These are phyloP conservation scores for Syngnathus rostellatus DNA, from an alignment of 2,797 vertebrate species.

Conservation along the genomic window DNA sequence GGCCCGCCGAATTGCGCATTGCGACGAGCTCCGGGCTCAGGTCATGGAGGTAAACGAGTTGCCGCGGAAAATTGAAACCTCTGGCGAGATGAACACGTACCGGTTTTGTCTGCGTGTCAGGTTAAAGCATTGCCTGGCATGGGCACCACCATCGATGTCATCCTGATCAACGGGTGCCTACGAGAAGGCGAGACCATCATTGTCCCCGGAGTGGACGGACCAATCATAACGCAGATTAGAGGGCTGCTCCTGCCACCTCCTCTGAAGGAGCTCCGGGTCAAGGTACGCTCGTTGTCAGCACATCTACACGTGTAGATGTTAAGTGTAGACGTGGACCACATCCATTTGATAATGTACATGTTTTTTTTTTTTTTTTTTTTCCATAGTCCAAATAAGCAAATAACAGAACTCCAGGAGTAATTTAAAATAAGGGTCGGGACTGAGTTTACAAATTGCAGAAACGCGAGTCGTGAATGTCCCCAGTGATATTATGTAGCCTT, in stretches of 20 bases:
- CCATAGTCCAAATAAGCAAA: no score
- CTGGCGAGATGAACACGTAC: background rate
- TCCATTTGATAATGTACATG: background rate
- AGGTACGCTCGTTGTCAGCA: conserved; percentile 61
- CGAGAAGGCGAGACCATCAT: conserved; percentile 93
- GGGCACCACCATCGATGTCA: conserved; percentile 97
- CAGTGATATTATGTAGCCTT: no score
- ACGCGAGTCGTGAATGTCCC: no score
- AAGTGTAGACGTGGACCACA: background rate
- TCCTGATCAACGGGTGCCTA: conserved; percentile 87
- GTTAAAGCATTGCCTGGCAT: conserved; percentile 96
- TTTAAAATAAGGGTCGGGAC: no score
- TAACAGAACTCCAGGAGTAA: background rate
- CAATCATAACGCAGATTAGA: conserved; percentile 94
- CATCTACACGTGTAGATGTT: background rate
- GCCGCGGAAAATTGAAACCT: background rate
- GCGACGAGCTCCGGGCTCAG: conserved; percentile 89
- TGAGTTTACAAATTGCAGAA: no score
- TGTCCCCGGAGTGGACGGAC: conserved; percentile 93
- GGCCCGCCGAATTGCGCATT: conserved; percentile 85
- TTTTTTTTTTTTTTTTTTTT: no score
- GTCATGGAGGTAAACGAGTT: conserved; percentile 87
- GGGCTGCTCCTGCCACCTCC: conserved; percentile 91
- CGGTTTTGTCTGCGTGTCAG: conserved; percentile 45
- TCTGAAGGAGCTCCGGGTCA: conserved; percentile 91